Conservation (phyloP, 2,797 vertebrate species). For the Hafferia zeledoni region DNA sequence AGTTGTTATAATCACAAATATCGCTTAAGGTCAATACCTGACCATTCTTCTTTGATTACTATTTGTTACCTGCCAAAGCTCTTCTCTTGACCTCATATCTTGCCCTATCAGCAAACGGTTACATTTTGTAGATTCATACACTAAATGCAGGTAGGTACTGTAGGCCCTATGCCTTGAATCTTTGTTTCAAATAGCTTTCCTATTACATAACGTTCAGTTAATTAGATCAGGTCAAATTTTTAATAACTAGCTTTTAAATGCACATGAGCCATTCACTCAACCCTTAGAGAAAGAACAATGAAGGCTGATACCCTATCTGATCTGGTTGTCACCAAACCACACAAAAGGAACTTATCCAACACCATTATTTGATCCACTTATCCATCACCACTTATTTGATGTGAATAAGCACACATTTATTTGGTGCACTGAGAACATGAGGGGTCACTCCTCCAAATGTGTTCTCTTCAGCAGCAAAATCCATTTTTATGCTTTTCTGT, state of each 20-base stretch:
- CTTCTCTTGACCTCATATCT: not conserved
- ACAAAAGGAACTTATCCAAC: not conserved
- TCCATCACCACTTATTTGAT: not conserved
- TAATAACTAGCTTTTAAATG: not conserved
- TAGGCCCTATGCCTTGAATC: not conserved
- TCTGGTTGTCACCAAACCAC: not conserved
- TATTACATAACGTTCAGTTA: not conserved
- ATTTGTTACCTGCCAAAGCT: not conserved
- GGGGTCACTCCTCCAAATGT: fast-evolving
- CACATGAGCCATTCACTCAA: not conserved
- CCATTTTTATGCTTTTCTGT: not conserved
- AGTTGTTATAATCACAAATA: not conserved
- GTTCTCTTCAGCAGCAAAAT: not conserved
- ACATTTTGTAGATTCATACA: not conserved
- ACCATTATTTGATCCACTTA: not conserved
- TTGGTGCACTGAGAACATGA: not conserved
- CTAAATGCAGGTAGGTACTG: not conserved
- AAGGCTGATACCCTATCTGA: not conserved
- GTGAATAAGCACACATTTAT: not conserved
- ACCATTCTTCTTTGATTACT: not conserved
- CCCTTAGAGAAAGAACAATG: not conserved
- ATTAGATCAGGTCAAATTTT: not conserved
- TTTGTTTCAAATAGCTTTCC: not conserved
- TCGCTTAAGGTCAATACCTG: not conserved
- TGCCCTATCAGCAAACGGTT: not conserved